Evolutionary conservation across 2,888 invertebrate species (phyloP).

Genomic region (Tenodera sinensis): DNA sequence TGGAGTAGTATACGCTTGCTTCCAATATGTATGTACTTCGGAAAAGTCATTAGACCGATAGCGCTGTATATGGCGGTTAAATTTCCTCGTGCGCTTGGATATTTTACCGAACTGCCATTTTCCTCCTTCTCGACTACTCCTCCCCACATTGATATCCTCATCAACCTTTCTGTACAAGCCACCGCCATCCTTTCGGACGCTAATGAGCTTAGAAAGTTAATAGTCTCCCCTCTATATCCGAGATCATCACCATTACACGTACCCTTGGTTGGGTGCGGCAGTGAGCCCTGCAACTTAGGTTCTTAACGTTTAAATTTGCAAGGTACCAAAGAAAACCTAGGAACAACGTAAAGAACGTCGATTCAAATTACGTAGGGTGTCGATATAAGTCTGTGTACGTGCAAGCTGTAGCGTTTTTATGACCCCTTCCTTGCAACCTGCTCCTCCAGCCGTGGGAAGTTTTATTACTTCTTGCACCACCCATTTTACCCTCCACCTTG

Average conservation of each 20-base stretch:
- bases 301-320: background rate
- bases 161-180: background rate
- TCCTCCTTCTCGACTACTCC: background rate
- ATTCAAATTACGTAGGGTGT: background rate
- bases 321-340: background rate
- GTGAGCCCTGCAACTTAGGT: background rate
- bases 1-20: background rate
- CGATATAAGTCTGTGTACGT: background rate
- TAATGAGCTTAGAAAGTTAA: background rate
- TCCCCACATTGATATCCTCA: background rate
- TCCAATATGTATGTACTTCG: background rate
- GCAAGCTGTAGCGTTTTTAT: slow-evolving; percentile 2
- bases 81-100: background rate
- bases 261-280: background rate
- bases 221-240: background rate
- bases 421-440: background rate
- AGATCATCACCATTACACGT: background rate
- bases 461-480: background rate
- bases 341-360: background rate
- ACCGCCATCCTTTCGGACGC: background rate
- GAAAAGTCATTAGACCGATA: background rate
- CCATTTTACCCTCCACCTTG: background rate
- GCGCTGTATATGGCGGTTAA: background rate
- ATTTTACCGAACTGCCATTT: background rate
- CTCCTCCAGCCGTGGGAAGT: background rate